Percentiles rank a stretch among this genome's conserved stretches.
These are phyloP conservation scores for Bothrops jararaca DNA, from an alignment of 2,113 vertebrate species.

Conservation along the genomic window DNA sequence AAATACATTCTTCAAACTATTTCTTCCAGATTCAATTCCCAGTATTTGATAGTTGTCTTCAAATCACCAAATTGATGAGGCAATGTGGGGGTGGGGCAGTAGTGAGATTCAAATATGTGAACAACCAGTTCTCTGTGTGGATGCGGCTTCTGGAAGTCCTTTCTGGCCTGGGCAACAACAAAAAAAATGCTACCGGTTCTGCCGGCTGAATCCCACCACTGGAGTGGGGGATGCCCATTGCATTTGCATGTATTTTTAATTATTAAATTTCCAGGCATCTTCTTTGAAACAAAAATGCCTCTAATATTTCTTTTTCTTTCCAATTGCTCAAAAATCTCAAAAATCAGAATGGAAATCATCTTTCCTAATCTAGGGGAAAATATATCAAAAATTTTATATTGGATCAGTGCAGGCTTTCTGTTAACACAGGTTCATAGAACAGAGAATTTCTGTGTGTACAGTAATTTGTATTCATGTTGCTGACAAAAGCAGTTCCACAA, in stretches of 20 bases:
- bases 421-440: background rate
- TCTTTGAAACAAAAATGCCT: background rate
- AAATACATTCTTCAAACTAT: background rate
- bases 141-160: too few relatives aligned
- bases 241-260: background rate
- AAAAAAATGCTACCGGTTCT: too few relatives aligned
- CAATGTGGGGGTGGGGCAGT: too few relatives aligned
- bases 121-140: too few relatives aligned
- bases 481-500: background rate
- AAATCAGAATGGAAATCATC: background rate
- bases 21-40: background rate
- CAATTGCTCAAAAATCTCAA: background rate
- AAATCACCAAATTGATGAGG: background rate
- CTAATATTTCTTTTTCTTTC: background rate
- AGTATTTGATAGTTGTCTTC: background rate
- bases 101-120: too few relatives aligned
- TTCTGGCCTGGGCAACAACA: too few relatives aligned
- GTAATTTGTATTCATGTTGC: background rate
- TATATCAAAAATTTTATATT: background rate
- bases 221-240: background rate
- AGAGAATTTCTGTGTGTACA: background rate
- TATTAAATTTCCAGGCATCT: background rate
- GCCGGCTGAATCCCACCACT: too few relatives aligned
- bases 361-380: background rate
- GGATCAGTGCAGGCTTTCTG: background rate